phyloP scores from a whole-genome alignment of 2,888 invertebrate species.

The Phaonia tiefii region DNA sequence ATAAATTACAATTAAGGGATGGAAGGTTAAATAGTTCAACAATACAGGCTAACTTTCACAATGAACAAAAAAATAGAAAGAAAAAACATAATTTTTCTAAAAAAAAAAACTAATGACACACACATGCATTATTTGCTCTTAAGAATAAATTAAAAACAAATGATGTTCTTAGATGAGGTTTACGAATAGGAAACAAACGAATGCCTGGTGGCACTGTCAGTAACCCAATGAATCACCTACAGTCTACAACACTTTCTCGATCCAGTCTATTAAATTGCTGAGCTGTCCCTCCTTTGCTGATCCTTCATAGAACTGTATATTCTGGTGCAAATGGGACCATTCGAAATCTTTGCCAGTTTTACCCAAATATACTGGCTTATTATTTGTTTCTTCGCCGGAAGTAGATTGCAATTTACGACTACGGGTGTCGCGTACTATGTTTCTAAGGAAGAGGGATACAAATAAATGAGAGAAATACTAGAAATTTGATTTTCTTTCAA shows the following conservation, averaged over 20 bases:
- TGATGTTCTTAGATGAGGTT: not conserved
- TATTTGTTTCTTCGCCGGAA: constrained; percentile 83
- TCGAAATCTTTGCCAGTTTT: constrained; percentile 91
- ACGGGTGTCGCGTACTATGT: constrained; percentile 92
- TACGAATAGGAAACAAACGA: not conserved
- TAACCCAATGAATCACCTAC: too few species aligned
- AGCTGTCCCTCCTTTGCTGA: constrained; percentile 85
- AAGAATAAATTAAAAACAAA: constrained; percentile 40
- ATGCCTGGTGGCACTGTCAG: not conserved
- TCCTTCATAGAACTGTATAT: constrained; percentile 87
- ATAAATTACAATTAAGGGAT: not conserved
- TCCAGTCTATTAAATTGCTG: constrained; percentile 86
- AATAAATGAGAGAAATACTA: constrained; percentile 24
- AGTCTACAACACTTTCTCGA: constrained; percentile 81
- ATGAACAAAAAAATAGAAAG: constrained; percentile 33
- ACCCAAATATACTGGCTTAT: constrained; percentile 85
- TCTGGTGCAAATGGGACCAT: constrained; percentile 87
- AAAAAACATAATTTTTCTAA: constrained; percentile 21
- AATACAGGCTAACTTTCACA: constrained; percentile 41
- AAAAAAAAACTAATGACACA: constrained; percentile 14
- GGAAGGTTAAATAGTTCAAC: constrained; percentile 33
- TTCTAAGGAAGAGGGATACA: constrained; percentile 82
- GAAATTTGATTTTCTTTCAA: too few species aligned
- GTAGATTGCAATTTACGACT: constrained; percentile 88
- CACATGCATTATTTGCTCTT: constrained; percentile 21